A percentile compares a stretch with the other conserved stretches of the same genome.
phyloP scores from a whole-genome alignment of 2,888 invertebrate genomes.

The Plagodis pulveraria region DNA sequence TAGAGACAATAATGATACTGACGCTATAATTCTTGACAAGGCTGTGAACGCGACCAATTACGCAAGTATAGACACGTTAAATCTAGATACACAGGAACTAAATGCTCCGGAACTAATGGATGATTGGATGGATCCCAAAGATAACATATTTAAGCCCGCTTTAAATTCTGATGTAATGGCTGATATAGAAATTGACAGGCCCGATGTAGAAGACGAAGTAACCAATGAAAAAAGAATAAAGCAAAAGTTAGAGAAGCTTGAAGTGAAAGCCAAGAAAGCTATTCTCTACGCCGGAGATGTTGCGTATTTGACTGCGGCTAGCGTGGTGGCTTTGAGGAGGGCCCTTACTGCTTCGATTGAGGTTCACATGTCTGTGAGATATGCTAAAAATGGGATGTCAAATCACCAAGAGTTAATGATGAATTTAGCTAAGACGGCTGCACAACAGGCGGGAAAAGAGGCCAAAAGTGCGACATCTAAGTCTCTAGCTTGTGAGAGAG shows the following conservation, averaged over 20 bases:
- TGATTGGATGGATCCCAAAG: constrained; percentile 68
- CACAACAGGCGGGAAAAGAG: constrained; percentile 80
- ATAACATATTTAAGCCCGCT: constrained; percentile 56
- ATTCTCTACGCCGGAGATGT: constrained; percentile 80
- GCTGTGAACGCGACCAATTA: constrained; percentile 62
- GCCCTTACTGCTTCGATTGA: constrained; percentile 78
- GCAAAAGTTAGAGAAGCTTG: constrained; percentile 68
- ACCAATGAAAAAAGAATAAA: constrained; percentile 67
- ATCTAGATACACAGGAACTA: constrained; percentile 60
- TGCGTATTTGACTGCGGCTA: constrained; percentile 77
- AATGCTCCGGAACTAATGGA: constrained; percentile 62
- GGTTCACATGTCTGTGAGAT: constrained; percentile 77
- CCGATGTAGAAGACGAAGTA: constrained; percentile 64
- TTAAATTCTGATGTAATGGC: constrained; percentile 67
- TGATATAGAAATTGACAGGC: constrained; percentile 74
- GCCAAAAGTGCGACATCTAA: constrained; percentile 76
- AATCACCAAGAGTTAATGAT: constrained; percentile 80
- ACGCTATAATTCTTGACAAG: constrained; percentile 64
- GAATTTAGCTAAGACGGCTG: constrained; percentile 79
- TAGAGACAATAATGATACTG: constrained; percentile 53
- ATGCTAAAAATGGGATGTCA: constrained; percentile 76
- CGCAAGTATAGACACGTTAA: constrained; percentile 49
- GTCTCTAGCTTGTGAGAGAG: constrained; percentile 72
- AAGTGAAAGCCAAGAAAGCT: constrained; percentile 77
- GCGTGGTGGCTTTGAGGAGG: constrained; percentile 76